These are phyloP conservation scores for Antheraea yamamai DNA, from an alignment of 2,888 invertebrate species.

Conservation along the genomic window DNA sequence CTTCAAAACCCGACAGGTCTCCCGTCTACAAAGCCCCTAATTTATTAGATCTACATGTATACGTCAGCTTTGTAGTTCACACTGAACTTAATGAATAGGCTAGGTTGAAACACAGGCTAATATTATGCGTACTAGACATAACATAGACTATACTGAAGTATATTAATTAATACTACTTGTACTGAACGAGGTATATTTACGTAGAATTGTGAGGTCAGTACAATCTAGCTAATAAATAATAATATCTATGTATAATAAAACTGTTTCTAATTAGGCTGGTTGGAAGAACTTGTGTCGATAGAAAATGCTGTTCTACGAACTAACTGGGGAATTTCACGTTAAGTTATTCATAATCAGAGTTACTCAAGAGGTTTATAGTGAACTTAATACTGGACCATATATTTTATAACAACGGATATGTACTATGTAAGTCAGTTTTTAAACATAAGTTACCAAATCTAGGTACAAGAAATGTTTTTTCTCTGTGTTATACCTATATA, in stretches of 20 bases:
- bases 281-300: not conserved
- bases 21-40: conserved; percentile 4
- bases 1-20: not conserved
- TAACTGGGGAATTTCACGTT: too few relatives aligned
- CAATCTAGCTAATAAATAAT: not conserved
- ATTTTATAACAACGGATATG: too few relatives aligned
- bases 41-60: conserved; percentile 14
- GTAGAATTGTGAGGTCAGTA: not conserved
- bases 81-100: conserved; percentile 48
- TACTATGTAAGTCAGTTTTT: too few relatives aligned
- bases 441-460: too few relatives aligned
- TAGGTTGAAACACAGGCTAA: conserved; percentile 38
- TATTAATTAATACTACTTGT: conserved; percentile 40
- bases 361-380: too few relatives aligned
- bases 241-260: not conserved
- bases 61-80: conserved; percentile 35
- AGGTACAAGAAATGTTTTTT: too few relatives aligned
- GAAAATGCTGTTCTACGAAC: too few relatives aligned
- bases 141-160: conserved; percentile 52
- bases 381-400: too few relatives aligned
- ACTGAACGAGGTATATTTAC: not conserved
- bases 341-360: too few relatives aligned
- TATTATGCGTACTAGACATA: conserved; percentile 57
- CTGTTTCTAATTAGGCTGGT: not conserved
- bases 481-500: too few relatives aligned